Base-by-base conservation (phyloP, 2,113 vertebrate genomes). In the Murina feae region DNA sequence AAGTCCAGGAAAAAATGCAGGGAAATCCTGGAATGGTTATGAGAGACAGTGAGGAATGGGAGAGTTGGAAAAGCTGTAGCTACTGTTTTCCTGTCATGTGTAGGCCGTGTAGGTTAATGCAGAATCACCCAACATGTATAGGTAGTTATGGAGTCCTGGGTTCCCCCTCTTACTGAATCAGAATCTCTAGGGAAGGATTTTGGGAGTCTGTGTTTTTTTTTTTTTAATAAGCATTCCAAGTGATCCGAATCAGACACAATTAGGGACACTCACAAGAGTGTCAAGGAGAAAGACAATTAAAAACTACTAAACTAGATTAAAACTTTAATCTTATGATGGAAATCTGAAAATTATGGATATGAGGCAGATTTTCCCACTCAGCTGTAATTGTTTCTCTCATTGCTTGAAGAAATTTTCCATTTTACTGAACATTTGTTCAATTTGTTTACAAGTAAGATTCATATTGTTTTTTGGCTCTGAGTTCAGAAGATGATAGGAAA, bases 381-480 rank as follows among this genome's bases (percentile, higher is more conserved):
- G 65, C 55, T 93, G 35, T 91, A 78, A 74, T 75, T 86, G 9
- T 74, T 95, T 81, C 21, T 9, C n/a, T 71, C n/a, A 35, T 47
- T 81, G 87, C 53, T 74, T 87, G 51, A 58, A 78, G 60, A 68
- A 78, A 91, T 68, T 93, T 95, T 83, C 74, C 80, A 76, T 94
- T 83, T 96, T 93, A 79, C 47, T 68, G 42, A 89, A 76, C 55
- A 44, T 58, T 86, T 79, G 18, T 58, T 92, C 74, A 49, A 69
- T 69, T 18, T 18, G 21, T 82, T 97, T 89, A 93, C 28, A 92
- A 89, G 60, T 37, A 89, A 95, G 71, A 93, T 79, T 86, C 35
- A 89, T 30, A 60, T 44, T 51, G 11, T 89, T 76, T 91, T 93
- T 86, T 68, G 35, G 49, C 55, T 89, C 53, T 18, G 53, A 84